phyloP scores from a whole-genome alignment of 1,140 invertebrate species.

The Ptiloglossa arizonensis region DNA sequence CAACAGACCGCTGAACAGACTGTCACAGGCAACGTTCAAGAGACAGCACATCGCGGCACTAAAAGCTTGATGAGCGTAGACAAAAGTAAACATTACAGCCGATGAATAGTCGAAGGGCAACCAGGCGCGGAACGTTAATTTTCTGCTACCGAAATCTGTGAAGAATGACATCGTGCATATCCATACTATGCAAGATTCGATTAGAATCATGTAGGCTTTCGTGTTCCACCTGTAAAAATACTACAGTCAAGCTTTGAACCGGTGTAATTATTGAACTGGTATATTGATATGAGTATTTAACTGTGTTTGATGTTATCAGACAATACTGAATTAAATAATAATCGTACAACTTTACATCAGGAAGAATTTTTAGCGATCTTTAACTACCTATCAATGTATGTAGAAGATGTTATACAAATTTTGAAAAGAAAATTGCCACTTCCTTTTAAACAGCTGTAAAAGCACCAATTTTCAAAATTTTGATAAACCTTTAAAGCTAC shows the following conservation, averaged over 20 bases:
- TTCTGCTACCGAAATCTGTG: not conserved
- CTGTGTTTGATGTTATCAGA: too few relatives aligned
- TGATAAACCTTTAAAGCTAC: too few relatives aligned
- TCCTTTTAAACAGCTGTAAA: too few relatives aligned
- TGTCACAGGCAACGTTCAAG: conserved; percentile 44
- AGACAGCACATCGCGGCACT: not conserved
- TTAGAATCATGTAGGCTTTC: conserved; percentile 3
- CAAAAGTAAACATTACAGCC: not conserved
- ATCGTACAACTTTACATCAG: too few relatives aligned
- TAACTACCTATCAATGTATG: too few relatives aligned
- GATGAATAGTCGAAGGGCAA: conserved; percentile 45
- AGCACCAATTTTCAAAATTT: too few relatives aligned
- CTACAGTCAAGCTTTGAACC: not conserved
- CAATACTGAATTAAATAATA: not conserved
- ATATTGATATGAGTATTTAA: not conserved
- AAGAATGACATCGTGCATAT: not conserved
- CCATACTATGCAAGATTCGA: conserved; percentile 18
- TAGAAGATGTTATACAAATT: too few relatives aligned
- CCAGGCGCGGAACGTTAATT: conserved; percentile 40
- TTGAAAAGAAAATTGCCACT: too few relatives aligned
- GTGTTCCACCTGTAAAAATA: not conserved
- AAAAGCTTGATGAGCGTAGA: conserved; percentile 34
- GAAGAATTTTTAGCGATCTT: too few relatives aligned
- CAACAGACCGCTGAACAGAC: conserved; percentile 52
- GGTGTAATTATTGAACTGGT: not conserved